These are phyloP conservation scores for Orius laevigatus DNA, from an alignment of 1,140 invertebrate genomes.

Conservation along the genomic window DNA sequence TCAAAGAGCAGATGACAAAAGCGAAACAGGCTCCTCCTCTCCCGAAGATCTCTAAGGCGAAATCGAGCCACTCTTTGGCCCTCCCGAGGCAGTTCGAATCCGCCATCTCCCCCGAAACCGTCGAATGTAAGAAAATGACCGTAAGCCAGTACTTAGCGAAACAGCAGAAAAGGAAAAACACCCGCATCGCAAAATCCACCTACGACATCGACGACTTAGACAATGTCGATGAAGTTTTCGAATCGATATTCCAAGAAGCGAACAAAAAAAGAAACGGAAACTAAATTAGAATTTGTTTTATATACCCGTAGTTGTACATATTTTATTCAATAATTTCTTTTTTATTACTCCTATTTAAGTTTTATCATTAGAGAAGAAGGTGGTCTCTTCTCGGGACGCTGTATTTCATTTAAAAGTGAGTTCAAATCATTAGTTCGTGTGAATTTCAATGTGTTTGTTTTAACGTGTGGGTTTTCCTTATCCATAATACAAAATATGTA, in stretches of 20 bases:
- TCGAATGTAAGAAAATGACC: slow-evolving; percentile 55
- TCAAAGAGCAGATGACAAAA: slow-evolving; percentile 26
- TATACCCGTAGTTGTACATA: no score
- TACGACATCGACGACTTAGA: slow-evolving; percentile 22
- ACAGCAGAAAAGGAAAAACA: slow-evolving; percentile 19
- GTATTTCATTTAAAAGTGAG: no score
- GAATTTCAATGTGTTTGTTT: no score
- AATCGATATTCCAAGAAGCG: slow-evolving; percentile 22
- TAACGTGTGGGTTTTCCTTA: no score
- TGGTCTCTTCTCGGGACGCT: no score
- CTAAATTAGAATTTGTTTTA: neutral
- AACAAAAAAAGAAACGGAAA: slow-evolving; percentile 18
- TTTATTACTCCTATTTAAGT: no score
- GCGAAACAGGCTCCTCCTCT: slow-evolving; percentile 22
- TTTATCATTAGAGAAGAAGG: no score
- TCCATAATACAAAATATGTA: no score
- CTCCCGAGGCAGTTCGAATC: slow-evolving; percentile 63
- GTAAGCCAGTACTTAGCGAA: slow-evolving; percentile 60
- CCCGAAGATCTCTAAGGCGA: slow-evolving; percentile 28
- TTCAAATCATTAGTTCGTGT: no score
- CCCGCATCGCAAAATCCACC: slow-evolving; percentile 13
- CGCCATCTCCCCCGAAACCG: slow-evolving; percentile 49
- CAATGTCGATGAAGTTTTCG: slow-evolving; percentile 30
- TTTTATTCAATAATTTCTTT: no score
- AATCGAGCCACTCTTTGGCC: slow-evolving; percentile 50